phyloP scores from a whole-genome alignment of 1,140 invertebrate species.

The Octopus sinensis region DNA sequence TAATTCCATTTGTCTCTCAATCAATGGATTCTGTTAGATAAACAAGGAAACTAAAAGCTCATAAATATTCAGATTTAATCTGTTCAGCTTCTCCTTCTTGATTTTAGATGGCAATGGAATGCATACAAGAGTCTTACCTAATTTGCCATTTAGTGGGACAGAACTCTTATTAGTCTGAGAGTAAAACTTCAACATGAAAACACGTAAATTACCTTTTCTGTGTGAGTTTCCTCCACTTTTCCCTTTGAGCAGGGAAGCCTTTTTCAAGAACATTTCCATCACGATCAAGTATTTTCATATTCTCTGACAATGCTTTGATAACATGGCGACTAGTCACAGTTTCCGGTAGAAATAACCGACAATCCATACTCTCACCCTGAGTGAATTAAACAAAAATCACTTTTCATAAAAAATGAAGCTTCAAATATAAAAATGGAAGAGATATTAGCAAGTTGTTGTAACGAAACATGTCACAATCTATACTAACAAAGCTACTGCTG shows the following conservation, averaged over 20 bases:
- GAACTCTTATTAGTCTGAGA: no score
- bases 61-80: neutral
- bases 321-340: conserved; percentile 82
- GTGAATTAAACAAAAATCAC: no score
- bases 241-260: conserved; percentile 51
- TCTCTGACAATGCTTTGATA: conserved; percentile 80
- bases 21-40: no score
- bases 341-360: conserved; percentile 85
- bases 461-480: no score
- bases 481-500: no score
- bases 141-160: no score
- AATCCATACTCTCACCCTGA: conserved; percentile 83
- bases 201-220: conserved; percentile 62
- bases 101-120: neutral
- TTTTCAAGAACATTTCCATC: conserved; percentile 63
- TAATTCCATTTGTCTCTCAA: no score
- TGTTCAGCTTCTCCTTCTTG: neutral
- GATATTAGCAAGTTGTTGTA: no score
- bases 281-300: conserved; percentile 78
- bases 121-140: neutral
- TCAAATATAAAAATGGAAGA: no score
- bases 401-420: no score
- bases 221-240: conserved; percentile 82
- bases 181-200: no score
- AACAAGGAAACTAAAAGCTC: no score